phyloP scores from a whole-genome alignment of 2,113 vertebrate species.

The Lepus americanus region DNA sequence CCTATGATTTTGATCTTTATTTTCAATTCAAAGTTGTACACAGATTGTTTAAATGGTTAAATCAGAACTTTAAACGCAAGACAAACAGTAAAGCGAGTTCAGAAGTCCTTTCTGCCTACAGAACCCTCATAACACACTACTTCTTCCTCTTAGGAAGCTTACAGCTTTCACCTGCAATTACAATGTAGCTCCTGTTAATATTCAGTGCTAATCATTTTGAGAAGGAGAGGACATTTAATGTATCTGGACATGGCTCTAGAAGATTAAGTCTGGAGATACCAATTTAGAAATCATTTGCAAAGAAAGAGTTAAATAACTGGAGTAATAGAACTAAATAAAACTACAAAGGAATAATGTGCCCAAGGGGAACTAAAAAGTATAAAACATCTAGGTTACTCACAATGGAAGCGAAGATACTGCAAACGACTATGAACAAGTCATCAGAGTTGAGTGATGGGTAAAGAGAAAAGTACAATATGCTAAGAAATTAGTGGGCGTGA shows the following conservation, averaged over 20 bases:
- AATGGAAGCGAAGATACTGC: background rate
- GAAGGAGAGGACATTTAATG: background rate
- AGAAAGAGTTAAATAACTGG: background rate
- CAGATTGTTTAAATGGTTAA: background rate
- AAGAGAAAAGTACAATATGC: background rate
- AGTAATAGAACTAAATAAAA: background rate
- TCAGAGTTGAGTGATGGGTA: background rate
- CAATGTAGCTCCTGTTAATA: background rate
- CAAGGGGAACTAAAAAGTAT: background rate
- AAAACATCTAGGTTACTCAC: background rate
- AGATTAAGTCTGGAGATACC: background rate
- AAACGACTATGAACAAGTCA: background rate
- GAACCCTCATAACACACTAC: background rate
- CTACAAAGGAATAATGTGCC: background rate
- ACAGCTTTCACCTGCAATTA: background rate
- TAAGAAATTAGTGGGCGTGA: background rate
- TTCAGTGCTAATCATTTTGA: background rate
- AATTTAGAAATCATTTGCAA: background rate
- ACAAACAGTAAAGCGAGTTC: background rate
- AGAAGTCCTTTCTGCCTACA: background rate
- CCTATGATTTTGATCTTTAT: background rate
- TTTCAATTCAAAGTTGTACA: background rate
- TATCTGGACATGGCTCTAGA: background rate
- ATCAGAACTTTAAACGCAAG: slow-evolving; percentile 1
- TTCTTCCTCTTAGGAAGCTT: background rate